Percentiles rank a stretch among this genome's conserved stretches.
Conservation (phyloP, 2,113 vertebrate species). For the Dissostichus mawsoni region DNA sequence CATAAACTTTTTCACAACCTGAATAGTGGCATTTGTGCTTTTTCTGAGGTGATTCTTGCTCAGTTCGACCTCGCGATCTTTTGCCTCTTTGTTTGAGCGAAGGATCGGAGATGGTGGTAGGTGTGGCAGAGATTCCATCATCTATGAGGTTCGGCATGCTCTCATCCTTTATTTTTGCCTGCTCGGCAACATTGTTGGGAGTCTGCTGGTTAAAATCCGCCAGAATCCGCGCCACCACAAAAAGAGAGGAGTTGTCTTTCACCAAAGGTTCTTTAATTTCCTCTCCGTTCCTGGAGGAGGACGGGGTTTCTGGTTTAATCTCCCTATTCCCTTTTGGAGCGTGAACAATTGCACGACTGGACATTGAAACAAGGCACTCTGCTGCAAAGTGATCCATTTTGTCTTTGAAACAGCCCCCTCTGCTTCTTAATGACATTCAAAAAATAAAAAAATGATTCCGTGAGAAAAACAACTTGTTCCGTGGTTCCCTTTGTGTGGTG, state of each 20-base stretch:
- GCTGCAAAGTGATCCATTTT: slow-evolving; percentile 98
- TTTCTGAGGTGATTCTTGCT: slow-evolving; percentile 94
- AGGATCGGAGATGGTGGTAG: slow-evolving; percentile 88
- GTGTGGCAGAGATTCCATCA: slow-evolving; percentile 92
- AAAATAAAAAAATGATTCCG: slow-evolving; percentile 61
- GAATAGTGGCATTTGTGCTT: slow-evolving; percentile 99
- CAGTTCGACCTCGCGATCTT: slow-evolving; percentile 88
- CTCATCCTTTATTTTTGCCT: slow-evolving; percentile 87
- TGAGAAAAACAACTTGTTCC: slow-evolving; percentile 67
- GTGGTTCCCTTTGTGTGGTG: slow-evolving; percentile 84
- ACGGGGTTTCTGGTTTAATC: slow-evolving; percentile 83
- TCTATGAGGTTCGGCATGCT: slow-evolving; percentile 82
- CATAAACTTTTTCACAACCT: slow-evolving; percentile 99
- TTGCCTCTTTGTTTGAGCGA: slow-evolving; percentile 95
- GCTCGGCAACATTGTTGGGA: slow-evolving; percentile 83
- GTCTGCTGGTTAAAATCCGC: slow-evolving; percentile 97
- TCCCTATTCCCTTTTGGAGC: slow-evolving; percentile 83
- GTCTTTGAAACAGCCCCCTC: slow-evolving; percentile 75
- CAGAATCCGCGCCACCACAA: slow-evolving; percentile 95
- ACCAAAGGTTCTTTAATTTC: slow-evolving; percentile 85
- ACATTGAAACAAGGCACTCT: slow-evolving; percentile 99
- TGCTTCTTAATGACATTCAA: slow-evolving; percentile 80
- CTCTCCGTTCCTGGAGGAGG: slow-evolving; percentile 80
- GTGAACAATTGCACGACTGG: slow-evolving; percentile 92
- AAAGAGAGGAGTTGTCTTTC: slow-evolving; percentile 91